Conservation (phyloP, 2,797 vertebrate species). For the Sebastes umbrosus region DNA sequence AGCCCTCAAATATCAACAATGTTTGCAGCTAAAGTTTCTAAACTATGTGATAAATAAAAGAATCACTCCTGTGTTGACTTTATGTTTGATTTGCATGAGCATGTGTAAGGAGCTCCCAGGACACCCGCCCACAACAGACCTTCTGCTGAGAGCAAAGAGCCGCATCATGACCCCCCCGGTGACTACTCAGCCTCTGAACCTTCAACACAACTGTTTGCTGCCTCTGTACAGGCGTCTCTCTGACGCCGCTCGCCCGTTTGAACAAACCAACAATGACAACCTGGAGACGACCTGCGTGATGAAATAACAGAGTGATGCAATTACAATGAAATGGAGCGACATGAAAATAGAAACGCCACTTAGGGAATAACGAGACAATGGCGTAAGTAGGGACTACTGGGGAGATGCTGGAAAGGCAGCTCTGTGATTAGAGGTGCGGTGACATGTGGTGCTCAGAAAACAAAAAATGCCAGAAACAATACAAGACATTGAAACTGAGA, state of each 20-base stretch:
- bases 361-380: neutral
- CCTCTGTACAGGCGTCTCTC: neutral
- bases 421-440: neutral
- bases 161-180: neutral
- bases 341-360: constrained; percentile 16
- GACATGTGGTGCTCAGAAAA: neutral
- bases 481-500: neutral
- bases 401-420: neutral
- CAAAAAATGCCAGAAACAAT: neutral
- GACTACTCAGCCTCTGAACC: constrained; percentile 21
- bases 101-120: neutral
- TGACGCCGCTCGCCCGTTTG: constrained; percentile 22
- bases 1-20: neutral
- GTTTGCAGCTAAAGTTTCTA: neutral
- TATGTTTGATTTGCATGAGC: neutral
- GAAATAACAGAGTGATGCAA: constrained; percentile 63
- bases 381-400: neutral
- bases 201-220: constrained; percentile 14
- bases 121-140: constrained; percentile 1
- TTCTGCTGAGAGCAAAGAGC: constrained; percentile 8
- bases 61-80: neutral
- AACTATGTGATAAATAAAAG: neutral
- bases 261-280: constrained; percentile 35
- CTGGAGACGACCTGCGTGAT: constrained; percentile 46
- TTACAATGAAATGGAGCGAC: constrained; percentile 54